Conservation (phyloP, 2,888 invertebrate species). For the Lasioglossum oenotherae region DNA sequence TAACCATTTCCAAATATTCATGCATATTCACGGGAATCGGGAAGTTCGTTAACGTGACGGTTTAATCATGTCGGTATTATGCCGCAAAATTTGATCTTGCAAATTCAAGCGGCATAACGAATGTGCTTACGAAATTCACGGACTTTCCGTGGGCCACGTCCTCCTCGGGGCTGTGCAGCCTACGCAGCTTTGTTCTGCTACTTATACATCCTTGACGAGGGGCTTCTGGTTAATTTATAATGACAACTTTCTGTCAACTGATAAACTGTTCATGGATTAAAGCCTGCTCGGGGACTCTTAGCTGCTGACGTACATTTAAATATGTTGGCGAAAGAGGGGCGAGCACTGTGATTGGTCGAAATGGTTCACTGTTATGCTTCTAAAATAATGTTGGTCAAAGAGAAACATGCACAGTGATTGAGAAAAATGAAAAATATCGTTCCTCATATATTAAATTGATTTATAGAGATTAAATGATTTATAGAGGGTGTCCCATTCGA, state of each 20-base stretch:
- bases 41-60: slow-evolving; percentile 61
- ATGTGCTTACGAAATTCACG: slow-evolving; percentile 52
- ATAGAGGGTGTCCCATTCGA: too few species aligned
- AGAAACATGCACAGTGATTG: too few species aligned
- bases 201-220: neutral
- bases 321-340: neutral
- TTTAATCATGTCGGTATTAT: slow-evolving; percentile 67
- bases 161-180: neutral
- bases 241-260: neutral
- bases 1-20: slow-evolving; percentile 62
- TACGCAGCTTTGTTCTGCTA: neutral
- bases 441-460: too few species aligned
- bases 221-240: neutral
- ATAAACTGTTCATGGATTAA: neutral
- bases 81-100: slow-evolving; percentile 64
- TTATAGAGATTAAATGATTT: too few species aligned
- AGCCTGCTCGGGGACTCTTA: neutral
- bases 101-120: slow-evolving; percentile 57
- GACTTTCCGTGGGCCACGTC: neutral
- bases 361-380: too few species aligned
- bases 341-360: neutral
- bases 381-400: too few species aligned
- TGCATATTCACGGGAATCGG: slow-evolving; percentile 60
- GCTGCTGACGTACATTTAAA: neutral
- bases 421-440: too few species aligned